A percentile compares a stretch with the other conserved stretches of the same genome.
These are phyloP conservation scores for Achroia grisella DNA, from an alignment of 1,140 invertebrate species.

Conservation along the genomic window DNA sequence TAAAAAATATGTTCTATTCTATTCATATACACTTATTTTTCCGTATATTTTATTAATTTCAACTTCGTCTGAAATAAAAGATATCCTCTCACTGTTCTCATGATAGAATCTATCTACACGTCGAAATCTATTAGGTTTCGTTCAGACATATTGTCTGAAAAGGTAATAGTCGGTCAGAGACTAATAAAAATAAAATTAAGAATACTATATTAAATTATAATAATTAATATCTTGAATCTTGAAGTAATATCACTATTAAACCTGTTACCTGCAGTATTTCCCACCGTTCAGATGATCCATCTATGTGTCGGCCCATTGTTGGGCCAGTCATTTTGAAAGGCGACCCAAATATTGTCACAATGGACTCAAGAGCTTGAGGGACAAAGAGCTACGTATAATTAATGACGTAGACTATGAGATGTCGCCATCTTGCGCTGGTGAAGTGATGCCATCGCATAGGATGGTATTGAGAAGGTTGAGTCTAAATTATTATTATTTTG, in stretches of 20 bases:
- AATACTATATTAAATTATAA: no score
- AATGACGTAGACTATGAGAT: constrained; percentile 63
- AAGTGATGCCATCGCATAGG: constrained; percentile 16
- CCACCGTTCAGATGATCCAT: constrained; percentile 49
- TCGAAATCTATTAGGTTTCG: no score
- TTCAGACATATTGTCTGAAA: no score
- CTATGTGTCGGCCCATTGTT: constrained; percentile 51
- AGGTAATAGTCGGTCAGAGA: no score
- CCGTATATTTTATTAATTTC: no score
- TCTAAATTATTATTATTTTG: neutral
- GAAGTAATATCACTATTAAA: constrained; percentile 11
- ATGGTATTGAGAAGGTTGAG: constrained; percentile 9
- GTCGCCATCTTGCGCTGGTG: constrained; percentile 43
- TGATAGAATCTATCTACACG: no score
- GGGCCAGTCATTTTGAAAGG: constrained; percentile 42
- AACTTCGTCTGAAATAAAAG: no score
- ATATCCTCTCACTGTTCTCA: no score
- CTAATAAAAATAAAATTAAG: no score
- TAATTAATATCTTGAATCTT: no score
- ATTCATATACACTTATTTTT: no score
- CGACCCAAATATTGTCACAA: constrained; percentile 67
- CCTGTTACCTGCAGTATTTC: constrained; percentile 34
- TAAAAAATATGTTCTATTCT: no score
- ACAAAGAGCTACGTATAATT: constrained; percentile 66
- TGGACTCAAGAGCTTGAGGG: constrained; percentile 42